A percentile compares a stretch with the other conserved stretches of the same genome.
Evolutionary conservation across 2,888 invertebrate genomes (phyloP).

Genomic region (Lasioglossum malachurum): DNA sequence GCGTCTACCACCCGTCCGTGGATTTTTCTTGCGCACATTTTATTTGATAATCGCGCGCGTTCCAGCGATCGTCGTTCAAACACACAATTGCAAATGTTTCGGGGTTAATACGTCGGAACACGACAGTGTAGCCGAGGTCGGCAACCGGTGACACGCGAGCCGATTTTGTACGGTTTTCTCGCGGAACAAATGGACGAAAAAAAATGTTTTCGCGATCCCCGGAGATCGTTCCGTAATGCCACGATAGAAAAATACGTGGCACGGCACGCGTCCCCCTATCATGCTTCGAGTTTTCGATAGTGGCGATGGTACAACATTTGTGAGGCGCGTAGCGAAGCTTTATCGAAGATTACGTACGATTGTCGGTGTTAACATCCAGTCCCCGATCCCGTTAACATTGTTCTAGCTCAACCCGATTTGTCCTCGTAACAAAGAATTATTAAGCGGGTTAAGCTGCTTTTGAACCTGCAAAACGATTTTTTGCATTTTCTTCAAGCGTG

Average conservation of each 20-base stretch:
- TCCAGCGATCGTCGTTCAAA: background rate
- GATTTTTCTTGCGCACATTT: background rate
- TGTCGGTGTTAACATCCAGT: background rate
- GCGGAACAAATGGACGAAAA: background rate
- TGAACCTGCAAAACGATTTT: too few relatives aligned
- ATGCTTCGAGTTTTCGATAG: background rate
- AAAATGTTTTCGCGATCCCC: background rate
- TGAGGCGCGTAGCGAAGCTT: background rate
- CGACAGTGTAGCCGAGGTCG: slow-evolving; percentile 45
- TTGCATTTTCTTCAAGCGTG: too few relatives aligned
- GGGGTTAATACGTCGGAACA: slow-evolving; percentile 49
- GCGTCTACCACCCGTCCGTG: background rate
- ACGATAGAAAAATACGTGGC: background rate
- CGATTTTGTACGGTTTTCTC: slow-evolving; percentile 54
- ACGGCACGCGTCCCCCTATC: background rate
- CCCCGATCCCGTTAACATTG: background rate
- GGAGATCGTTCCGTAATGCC: background rate
- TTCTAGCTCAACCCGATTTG: background rate
- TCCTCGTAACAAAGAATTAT: background rate
- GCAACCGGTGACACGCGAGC: slow-evolving; percentile 57
- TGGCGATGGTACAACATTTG: background rate
- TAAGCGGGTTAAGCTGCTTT: background rate
- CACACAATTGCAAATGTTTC: slow-evolving; percentile 27
- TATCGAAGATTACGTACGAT: background rate
- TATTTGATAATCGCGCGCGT: background rate